Evolutionary conservation across 1,140 invertebrate species (phyloP).

Genomic region (Drosophila leontia): DNA sequence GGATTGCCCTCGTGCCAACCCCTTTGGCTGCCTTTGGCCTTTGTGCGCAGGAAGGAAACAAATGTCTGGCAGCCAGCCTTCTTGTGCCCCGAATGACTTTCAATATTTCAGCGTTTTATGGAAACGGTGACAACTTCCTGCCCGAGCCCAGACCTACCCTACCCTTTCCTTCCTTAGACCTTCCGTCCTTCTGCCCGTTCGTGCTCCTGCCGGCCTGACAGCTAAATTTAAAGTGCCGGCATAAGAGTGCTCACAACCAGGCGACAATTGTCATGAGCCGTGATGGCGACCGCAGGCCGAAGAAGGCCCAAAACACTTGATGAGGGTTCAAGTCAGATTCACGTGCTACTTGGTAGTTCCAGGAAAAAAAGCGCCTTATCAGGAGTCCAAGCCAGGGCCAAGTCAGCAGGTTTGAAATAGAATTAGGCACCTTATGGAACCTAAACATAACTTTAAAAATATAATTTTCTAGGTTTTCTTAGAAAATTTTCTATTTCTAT

Average conservation of each 20-base stretch:
- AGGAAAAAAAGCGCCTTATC: slow-evolving; percentile 20
- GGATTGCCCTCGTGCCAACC: slow-evolving; percentile 25
- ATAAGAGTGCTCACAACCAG: slow-evolving; percentile 37
- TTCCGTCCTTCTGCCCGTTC: slow-evolving; percentile 8
- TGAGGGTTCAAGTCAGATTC: slow-evolving; percentile 52
- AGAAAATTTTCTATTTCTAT: background rate
- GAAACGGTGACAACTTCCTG: slow-evolving; percentile 75
- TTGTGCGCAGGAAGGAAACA: slow-evolving; percentile 73
- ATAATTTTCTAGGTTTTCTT: background rate
- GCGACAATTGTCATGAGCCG: slow-evolving; percentile 60
- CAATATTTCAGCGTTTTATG: slow-evolving; percentile 80
- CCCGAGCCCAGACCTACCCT: slow-evolving; percentile 19
- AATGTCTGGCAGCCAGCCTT: slow-evolving; percentile 62
- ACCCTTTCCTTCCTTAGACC: slow-evolving; percentile 16
- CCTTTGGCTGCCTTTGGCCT: slow-evolving; percentile 21
- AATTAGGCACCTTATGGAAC: background rate
- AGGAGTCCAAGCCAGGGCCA: slow-evolving; percentile 13
- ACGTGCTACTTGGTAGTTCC: slow-evolving; percentile 35
- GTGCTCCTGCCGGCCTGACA: background rate
- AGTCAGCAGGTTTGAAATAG: background rate
- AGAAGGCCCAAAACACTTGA: slow-evolving; percentile 46
- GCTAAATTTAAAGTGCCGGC: slow-evolving; percentile 46
- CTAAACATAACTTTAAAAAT: background rate
- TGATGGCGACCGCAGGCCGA: slow-evolving; percentile 29
- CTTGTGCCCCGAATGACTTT: slow-evolving; percentile 73